A percentile compares a stretch with the other conserved stretches of the same genome.
Evolutionary conservation across 2,888 invertebrate species (phyloP).

Genomic region (Volucella inflata): DNA sequence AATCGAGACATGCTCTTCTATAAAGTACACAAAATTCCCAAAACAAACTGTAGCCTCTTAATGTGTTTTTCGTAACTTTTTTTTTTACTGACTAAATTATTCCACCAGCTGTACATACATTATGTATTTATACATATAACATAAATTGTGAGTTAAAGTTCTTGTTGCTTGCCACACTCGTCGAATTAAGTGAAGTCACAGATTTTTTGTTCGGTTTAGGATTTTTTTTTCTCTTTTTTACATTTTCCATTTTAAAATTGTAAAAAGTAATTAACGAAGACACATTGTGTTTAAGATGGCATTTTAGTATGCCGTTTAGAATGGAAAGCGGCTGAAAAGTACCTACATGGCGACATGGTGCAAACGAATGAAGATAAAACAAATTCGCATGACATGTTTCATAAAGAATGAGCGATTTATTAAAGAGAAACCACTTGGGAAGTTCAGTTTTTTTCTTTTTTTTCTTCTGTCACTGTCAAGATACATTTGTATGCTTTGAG

Average conservation of each 20-base stretch:
- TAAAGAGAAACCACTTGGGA: constrained; percentile 37
- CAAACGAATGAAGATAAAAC: constrained; percentile 68
- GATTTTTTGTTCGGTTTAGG: constrained; percentile 47
- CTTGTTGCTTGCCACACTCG: constrained; percentile 67
- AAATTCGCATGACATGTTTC: constrained; percentile 71
- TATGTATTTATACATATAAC: constrained; percentile 42
- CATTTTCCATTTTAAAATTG: constrained; percentile 55
- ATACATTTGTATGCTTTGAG: neutral
- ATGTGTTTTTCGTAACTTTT: constrained; percentile 15
- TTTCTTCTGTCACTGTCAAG: neutral
- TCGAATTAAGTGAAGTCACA: constrained; percentile 69
- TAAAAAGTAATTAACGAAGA: constrained; percentile 75
- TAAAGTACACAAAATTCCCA: no score
- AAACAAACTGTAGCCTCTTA: no score
- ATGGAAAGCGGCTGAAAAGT: constrained; percentile 4
- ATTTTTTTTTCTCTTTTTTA: constrained; percentile 14
- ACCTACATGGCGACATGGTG: constrained; percentile 31
- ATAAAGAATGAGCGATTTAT: constrained; percentile 73
- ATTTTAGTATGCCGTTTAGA: constrained; percentile 68
- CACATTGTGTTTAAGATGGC: constrained; percentile 73
- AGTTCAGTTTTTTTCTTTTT: constrained; percentile 21
- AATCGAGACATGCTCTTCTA: no score
- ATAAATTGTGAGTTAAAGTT: constrained; percentile 71
- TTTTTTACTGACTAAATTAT: constrained; percentile 68
- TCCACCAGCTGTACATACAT: constrained; percentile 48